Evolutionary conservation across 2,888 invertebrate species (phyloP), one percentile per base, ranked within the genome.

Genomic region (Quadroppia sp.): DNA sequence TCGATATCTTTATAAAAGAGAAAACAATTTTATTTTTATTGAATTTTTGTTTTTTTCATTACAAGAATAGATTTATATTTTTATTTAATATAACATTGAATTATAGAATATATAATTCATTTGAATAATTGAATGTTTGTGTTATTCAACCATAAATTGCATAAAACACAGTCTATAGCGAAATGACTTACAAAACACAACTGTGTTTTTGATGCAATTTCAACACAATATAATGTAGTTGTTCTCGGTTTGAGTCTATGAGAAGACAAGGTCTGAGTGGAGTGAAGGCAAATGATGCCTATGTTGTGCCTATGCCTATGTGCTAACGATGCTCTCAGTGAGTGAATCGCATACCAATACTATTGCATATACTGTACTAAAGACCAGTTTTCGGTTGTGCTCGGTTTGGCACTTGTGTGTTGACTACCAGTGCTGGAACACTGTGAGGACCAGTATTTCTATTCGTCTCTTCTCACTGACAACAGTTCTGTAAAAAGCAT

Each of bases 381-480:
- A 50, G 50, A 50, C 50, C 50, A 50, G 50, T 50, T 50, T 50
- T 50, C 50, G 50, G 50, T 20, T 50, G 17, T 50, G 50, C 50
- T 50, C 50, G 50, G 50, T 20, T 50, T 50, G 50, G n/a, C 50
- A 50, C 17, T 20, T n/a, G 50, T 50, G n/a, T 9, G 50, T 50
- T 50, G 17, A 20, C 3, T 50, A 50, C 50, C 50, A 50, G 50
- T 50, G 20, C 50, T 50, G 17, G 11, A 36, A 9, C 36, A 36
- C 36, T 36, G 36, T 36, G 36, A 7, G 36, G 36, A 36, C 36
- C 36, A 36, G 36, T 36, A 36, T 36, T 36, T 9, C 36, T 36
- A 36, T 36, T 36, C 36, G 36, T 36, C 36, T 36, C 36, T 36
- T 36, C 36, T 36, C 36, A 36, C 9, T 36, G 36, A 36, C 4